Evolutionary conservation across 2,113 vertebrate genomes (phyloP), one percentile per base, ranked within the genome.

Genomic region (Coregonus clupeaformis): DNA sequence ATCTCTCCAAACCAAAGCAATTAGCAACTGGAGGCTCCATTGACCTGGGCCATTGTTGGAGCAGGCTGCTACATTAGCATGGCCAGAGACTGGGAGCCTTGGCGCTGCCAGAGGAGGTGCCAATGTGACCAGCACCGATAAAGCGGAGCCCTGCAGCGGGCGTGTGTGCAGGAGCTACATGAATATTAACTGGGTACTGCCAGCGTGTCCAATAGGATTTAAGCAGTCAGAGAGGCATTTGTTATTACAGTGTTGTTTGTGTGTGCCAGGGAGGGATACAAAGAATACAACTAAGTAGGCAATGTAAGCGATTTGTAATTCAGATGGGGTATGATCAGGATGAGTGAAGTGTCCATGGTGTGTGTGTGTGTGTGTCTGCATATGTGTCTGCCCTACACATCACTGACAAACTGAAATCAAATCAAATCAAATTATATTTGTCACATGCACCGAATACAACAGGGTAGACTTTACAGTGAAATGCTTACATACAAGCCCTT

Each of bases 1-100:
- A 94, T 94, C 93, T 93, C 89, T 86, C 83, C 74, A 83, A 12
- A 42, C 36, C 36, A 42, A 92, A 91, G 91, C 91, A 92, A 92
- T 94, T 93, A 94, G 89, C 84, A 89, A 91, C 93, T 83, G 80
- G 91, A 92, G 90, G 91, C 93, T 91, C 84, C 88, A 86, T 85
- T 93, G 92, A 93, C 91, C 91, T 84, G 86, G 77, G 85, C 87
- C 84, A 92, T 93, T 93, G 92, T 93, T 85, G 82, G 84, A 86
- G 85, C 84, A 80, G 67, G 5, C n/a, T 24, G 16, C 71, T 82
- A 89, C 88, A 89, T 91, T 89, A 89, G 83, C 87, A 85, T 85
- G 87, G 88, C 87, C 80, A 59, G 82, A 82, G 87, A 88, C 89
- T 78, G 81, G 77, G 85, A 83, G 87, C 76, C 84, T 81, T 90